Conservation (phyloP, 2,113 vertebrate species). For the Alouatta palliata region DNA sequence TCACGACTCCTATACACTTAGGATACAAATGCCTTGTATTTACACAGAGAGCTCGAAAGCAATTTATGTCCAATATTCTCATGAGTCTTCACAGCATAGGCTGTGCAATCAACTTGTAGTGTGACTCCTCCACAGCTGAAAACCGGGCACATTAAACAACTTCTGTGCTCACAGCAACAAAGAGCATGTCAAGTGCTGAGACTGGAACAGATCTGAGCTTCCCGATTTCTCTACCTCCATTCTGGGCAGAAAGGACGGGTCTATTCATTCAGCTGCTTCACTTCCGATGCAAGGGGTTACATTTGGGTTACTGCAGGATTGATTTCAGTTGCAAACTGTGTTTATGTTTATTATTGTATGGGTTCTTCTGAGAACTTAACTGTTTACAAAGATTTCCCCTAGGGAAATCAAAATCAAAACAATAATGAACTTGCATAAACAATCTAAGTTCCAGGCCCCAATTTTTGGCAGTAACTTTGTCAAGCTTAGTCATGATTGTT, state of each 20-base stretch:
- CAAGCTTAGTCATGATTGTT: conserved; percentile 26
- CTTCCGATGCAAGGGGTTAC: not conserved
- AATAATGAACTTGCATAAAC: conserved; percentile 71
- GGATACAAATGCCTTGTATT: not conserved
- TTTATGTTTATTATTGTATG: conserved; percentile 59
- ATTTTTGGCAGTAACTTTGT: conserved; percentile 2
- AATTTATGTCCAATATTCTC: fast-evolving
- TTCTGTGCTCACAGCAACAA: not conserved
- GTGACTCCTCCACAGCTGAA: not conserved
- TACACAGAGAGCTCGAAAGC: not conserved
- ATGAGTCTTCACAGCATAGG: not conserved
- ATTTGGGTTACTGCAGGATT: conserved; percentile 14
- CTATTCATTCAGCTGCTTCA: not conserved
- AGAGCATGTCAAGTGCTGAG: not conserved
- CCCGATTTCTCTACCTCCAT: not conserved
- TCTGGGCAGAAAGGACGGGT: not conserved
- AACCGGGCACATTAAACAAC: not conserved
- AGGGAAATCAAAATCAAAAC: conserved; percentile 74
- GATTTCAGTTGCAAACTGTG: not conserved
- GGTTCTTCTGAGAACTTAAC: conserved; percentile 66
- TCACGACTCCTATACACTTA: not conserved
- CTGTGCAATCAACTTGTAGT: not conserved
- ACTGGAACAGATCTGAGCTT: not conserved
- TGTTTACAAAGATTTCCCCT: conserved; percentile 69
- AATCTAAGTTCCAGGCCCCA: conserved; percentile 55